Base-by-base conservation (phyloP, 2,113 vertebrate genomes). In the Nesospiza acunhae region DNA sequence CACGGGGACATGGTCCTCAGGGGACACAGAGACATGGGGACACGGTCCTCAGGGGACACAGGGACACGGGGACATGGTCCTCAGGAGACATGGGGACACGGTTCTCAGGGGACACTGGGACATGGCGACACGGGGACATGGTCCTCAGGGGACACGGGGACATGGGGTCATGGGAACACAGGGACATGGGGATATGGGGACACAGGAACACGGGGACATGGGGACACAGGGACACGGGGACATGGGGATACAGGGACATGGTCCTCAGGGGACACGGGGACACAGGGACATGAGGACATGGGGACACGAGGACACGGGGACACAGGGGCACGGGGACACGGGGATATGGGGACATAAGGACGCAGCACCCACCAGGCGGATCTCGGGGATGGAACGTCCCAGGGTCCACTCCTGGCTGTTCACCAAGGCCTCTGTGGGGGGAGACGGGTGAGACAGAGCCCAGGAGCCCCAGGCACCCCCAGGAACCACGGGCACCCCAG, bases 321-420 rank as follows among this genome's bases (percentile, higher is more conserved):
- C 31, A 23, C 0, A 6, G 73, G n/a, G 31, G 12, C 22, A 15
- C 0, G 14, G 67, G 46, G 26, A 30, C 13, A 37, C 0, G 1
- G 10, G 47, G 41, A 41, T 11, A 37, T 0, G 1, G 20, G 67
- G n/a, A 14, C 67, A n/a, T 0, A 1, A 37, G 28, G 44, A 18
- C 47, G 19, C 0, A 4, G 69, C 52, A 98, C 99, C 97, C 98
- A 99, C 99, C 99, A 99, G 94, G 90, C 98, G 98, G 59, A 99
- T 98, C 98, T 99, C 99, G 2, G 99, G 98, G 96, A 99, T 89
- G 28, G 98, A 97, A 95, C 98, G 98, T 89, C 98, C 98, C 91
- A 99, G 96, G 15, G 98, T 99, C 99, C 99, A 99, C 97, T 99
- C 99, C 96, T 99, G 99, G 96, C 99, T 99, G 98, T 99, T 99